Evolutionary conservation across 2,888 invertebrate species (phyloP), one percentile per base, ranked within the genome.

Genomic region (Acleris emargana): DNA sequence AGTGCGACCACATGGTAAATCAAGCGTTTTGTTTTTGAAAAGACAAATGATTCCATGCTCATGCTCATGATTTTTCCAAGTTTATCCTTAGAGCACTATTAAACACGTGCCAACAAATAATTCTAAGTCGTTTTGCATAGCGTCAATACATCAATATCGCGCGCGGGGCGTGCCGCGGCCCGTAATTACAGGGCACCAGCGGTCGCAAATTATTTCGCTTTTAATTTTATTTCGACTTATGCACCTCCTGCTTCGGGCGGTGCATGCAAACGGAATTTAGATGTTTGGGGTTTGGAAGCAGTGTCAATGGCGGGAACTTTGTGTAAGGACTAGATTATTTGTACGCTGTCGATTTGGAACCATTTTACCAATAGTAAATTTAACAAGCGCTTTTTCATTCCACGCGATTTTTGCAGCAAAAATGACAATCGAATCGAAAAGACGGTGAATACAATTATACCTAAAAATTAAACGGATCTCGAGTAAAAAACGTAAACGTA

Each of bases 161-260:
- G 77, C 73, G 75, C 72, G 79, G 84, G 86, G 84, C 88, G 88
- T 77, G 78, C 72, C 75, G 70, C 75, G 85, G 71, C 63, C 74
- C 82, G 80, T 91, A 91, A 91, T 91, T 91, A 91, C 89, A 90
- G 89, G 77, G 83, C 73, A 73, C 74, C 72, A 83, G 84, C 82
- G 81, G 79, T 79, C 72, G 87, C 86, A 88, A 87, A 91, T 91
- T 90, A 91, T 91, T 91, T 91, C 88, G 86, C 88, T 84, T 87
- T 88, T 88, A 83, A 83, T 88, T 88, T 89, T 89, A 88, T 89
- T 90, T 88, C 85, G 81, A 88, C 86, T 87, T 87, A 83, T 80
- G 75, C 77, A 75, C 77, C 80, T 77, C 79, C 74, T 73, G 76
- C 78, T 72, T 76, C 75, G 75, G 79, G 79, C 77, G 78, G 75